Evolutionary conservation across 2,797 vertebrate species (phyloP).

Genomic region (Leptoclinus maculatus): DNA sequence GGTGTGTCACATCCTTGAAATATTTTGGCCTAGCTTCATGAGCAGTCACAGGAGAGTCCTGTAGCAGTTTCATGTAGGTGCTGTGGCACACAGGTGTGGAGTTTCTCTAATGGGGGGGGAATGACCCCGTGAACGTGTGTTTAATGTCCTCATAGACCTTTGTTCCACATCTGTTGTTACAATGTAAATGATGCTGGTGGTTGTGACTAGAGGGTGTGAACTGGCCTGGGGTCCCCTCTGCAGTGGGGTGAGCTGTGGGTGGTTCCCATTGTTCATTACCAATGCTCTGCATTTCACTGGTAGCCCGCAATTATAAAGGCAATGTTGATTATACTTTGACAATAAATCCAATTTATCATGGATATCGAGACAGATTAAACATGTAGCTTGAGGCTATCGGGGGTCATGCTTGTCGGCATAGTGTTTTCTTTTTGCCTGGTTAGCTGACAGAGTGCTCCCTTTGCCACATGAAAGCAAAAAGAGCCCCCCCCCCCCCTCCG

Average conservation of each 20-base stretch:
- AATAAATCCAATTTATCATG: not conserved
- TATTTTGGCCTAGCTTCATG: slow-evolving; percentile 62
- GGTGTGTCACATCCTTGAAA: slow-evolving; percentile 75
- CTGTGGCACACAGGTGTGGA: slow-evolving; percentile 35
- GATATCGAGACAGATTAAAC: not conserved
- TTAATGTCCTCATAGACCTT: not conserved
- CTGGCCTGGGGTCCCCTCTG: slow-evolving; percentile 11
- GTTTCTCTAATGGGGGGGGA: slow-evolving; percentile 38
- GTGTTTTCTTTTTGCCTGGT: slow-evolving; percentile 30
- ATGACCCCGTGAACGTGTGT: slow-evolving; percentile 21
- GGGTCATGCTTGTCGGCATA: not conserved
- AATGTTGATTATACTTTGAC: not conserved
- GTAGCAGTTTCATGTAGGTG: slow-evolving; percentile 41
- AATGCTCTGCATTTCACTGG: slow-evolving; percentile 27
- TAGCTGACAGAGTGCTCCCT: slow-evolving; percentile 8
- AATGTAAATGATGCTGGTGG: slow-evolving; percentile 54
- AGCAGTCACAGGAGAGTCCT: slow-evolving; percentile 17
- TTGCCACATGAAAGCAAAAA: slow-evolving; percentile 45
- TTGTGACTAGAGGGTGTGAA: slow-evolving; percentile 32
- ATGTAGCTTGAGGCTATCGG: not conserved
- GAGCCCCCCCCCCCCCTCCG: slow-evolving; percentile 7
- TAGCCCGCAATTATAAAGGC: not conserved
- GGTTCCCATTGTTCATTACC: slow-evolving; percentile 47
- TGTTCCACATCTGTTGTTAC: slow-evolving; percentile 26
- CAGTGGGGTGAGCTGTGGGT: slow-evolving; percentile 32